Conservation (phyloP, 2,113 vertebrate genomes). For the Gambusia holbrooki region DNA sequence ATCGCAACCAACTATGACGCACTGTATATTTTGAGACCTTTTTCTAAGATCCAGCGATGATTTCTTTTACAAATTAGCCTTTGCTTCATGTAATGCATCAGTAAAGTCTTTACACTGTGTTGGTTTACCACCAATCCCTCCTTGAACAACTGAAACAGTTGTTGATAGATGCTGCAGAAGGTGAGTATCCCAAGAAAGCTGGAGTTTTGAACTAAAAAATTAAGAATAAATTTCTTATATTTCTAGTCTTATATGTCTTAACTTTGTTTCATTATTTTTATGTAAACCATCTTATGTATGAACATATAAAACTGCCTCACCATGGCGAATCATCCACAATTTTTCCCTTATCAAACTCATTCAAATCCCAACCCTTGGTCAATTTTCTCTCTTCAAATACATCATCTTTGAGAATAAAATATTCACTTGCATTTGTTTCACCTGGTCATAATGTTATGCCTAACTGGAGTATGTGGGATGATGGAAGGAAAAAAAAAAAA, state of each 20-base stretch:
- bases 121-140: background rate
- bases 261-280: background rate
- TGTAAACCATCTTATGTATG: background rate
- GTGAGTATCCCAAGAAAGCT: background rate
- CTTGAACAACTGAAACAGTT: background rate
- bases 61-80: background rate
- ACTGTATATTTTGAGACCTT: no score
- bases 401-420: background rate
- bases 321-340: background rate
- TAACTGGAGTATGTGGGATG: background rate
- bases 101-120: background rate
- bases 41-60: background rate
- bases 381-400: background rate
- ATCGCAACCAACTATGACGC: no score
- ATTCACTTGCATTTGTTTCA: background rate
- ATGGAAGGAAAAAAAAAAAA: background rate
- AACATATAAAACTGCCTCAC: background rate
- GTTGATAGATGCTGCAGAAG: background rate
- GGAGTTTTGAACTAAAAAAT: no score
- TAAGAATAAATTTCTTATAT: background rate
- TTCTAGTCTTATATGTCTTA: background rate
- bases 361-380: background rate
- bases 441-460: background rate
- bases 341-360: background rate
- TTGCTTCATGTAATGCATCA: background rate